phyloP scores from a whole-genome alignment of 37 sponge, comb jelly and placozoan genomes.

The Haliclona indistincta region DNA sequence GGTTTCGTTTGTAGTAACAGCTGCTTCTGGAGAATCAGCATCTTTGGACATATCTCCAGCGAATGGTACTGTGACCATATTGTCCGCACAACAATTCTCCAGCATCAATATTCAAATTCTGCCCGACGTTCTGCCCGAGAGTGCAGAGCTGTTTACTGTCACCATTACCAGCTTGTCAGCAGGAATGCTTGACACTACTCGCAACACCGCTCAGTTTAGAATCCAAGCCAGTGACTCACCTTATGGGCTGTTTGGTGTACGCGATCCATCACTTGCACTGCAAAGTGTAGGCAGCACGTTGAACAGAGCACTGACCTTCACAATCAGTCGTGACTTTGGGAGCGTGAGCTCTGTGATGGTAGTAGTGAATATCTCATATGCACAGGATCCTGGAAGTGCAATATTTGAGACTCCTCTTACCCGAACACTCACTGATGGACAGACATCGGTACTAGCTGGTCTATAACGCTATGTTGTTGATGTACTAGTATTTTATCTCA shows the following conservation, averaged over 20 bases:
- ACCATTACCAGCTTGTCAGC: constrained; percentile 46
- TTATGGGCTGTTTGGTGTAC: constrained; percentile 44
- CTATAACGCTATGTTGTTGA: background rate
- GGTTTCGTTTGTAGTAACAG: constrained; percentile 38
- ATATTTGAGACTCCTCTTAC: background rate
- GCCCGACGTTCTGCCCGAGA: constrained; percentile 67
- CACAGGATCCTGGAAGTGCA: background rate
- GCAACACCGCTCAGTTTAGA: constrained; percentile 46
- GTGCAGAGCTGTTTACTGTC: constrained; percentile 68
- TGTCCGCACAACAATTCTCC: constrained; percentile 5
- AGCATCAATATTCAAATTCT: constrained; percentile 44
- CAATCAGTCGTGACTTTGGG: constrained; percentile 38
- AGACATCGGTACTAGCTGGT: background rate
- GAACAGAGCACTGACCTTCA: constrained; percentile 27
- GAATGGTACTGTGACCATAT: constrained; percentile 36
- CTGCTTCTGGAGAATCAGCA: background rate
- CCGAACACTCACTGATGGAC: constrained; percentile 1
- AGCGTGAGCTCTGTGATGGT: constrained; percentile 17
- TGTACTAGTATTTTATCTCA: background rate
- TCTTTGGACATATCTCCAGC: background rate
- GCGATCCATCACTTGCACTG: constrained; percentile 4
- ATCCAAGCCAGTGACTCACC: constrained; percentile 56
- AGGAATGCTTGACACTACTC: constrained; percentile 40
- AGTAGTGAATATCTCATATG: constrained; percentile 23
- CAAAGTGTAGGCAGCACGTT: background rate